Evolutionary conservation across 2,797 vertebrate genomes (phyloP).

Genomic region (Lepilemur septentrionalis): DNA sequence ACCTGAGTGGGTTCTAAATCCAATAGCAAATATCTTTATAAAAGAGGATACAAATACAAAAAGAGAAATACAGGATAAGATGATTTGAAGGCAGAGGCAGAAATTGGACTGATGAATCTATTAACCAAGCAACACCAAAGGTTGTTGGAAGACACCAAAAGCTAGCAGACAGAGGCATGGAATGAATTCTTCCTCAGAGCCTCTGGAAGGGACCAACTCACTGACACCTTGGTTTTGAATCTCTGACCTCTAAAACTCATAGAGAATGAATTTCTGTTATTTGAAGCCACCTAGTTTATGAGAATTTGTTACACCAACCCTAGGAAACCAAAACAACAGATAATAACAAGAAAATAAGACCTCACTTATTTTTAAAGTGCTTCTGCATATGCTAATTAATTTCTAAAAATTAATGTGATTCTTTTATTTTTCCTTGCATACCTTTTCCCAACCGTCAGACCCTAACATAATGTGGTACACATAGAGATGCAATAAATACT

Average conservation of each 20-base stretch:
- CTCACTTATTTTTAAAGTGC: neutral
- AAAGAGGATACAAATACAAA: neutral
- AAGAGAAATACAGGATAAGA: neutral
- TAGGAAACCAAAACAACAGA: neutral
- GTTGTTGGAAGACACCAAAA: rapidly evolving
- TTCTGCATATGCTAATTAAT: neutral
- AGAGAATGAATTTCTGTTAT: neutral
- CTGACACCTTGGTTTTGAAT: neutral
- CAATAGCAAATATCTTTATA: neutral
- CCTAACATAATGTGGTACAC: neutral
- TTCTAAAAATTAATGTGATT: neutral
- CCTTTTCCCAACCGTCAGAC: neutral
- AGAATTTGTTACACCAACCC: neutral
- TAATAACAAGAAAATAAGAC: neutral
- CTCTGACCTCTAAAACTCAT: neutral
- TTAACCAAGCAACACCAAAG: neutral
- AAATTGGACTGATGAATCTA: neutral
- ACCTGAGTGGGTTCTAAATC: neutral
- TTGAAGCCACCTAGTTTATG: neutral
- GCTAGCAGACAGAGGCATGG: neutral
- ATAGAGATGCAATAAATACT: neutral
- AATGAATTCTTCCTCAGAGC: neutral
- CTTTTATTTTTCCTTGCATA: neutral
- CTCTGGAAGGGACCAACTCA: neutral
- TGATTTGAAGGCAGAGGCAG: neutral